Evolutionary conservation across 2,888 invertebrate genomes (phyloP), one percentile per base, ranked within the genome.

Genomic region (Diloba caeruleocephala): DNA sequence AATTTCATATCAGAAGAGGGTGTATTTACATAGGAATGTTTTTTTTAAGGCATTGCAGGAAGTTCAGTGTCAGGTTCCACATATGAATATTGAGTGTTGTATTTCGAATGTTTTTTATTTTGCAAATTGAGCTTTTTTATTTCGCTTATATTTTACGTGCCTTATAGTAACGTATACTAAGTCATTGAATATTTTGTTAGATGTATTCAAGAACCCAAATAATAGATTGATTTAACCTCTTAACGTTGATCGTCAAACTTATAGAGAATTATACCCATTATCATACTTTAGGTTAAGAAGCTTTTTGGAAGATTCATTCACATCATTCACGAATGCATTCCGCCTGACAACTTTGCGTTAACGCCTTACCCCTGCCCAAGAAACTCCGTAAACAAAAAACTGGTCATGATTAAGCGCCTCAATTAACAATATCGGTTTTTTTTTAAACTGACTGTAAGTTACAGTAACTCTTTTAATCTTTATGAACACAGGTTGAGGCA

Each of bases 11-110:
- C 74, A 68, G 70, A 74, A 76, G 66, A 61, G 49, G 44, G 48
- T 67, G 37, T 74, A 79, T 84, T 82, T 81, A 74, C 81, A 81
- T 79, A 74, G 73, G 74, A 79, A 78, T 76, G 78, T 76, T 73
- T 75, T 72, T 77, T 68, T 68, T 67, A 65, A 67, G 64, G 65
- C 59, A 58, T 17, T 42, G 51, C 25, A 34, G 41, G 31, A 13
- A 62, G 55, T 61, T 50, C n/a, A n/a, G n/a, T n/a, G 64, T 63
- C 58, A 56, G 39, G 25, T 41, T 28, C 50, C 26, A 57, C 28
- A 38, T 55, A 67, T 52, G 57, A 52, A 52, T 57, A 48, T 62
- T 54, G 54, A 57, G 76, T 59, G 65, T 65, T 68, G 68, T 70
- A 60, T 69, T 64, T 48, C 54, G 59, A 61, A 73, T 56, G 51